These are phyloP conservation scores for Ranitomeya imitator DNA, from an alignment of 2,113 vertebrate genomes.

Conservation along the genomic window DNA sequence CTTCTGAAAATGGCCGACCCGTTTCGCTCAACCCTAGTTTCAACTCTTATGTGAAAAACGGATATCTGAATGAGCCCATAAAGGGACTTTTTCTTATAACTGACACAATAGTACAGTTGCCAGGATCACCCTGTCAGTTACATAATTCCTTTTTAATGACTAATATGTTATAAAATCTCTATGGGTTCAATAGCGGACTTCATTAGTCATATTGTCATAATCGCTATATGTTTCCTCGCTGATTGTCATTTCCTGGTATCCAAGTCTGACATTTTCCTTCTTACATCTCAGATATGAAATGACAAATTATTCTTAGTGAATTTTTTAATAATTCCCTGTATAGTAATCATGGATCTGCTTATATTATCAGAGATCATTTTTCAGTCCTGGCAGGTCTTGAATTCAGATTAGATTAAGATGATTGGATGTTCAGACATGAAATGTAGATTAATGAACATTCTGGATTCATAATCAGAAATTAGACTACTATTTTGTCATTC, in stretches of 20 bases:
- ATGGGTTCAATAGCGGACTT: background rate
- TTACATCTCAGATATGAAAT: background rate
- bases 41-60: too few species aligned
- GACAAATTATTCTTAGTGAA: background rate
- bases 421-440: slow-evolving; percentile 6
- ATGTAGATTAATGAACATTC: slow-evolving; percentile 4
- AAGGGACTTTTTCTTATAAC: too few species aligned
- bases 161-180: background rate
- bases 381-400: background rate
- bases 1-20: too few species aligned
- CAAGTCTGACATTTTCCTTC: background rate
- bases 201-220: background rate
- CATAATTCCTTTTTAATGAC: too few species aligned
- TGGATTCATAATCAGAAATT: background rate
- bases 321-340: background rate
- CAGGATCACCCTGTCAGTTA: too few species aligned
- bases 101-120: too few species aligned
- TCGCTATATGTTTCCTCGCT: background rate
- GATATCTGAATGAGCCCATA: too few species aligned
- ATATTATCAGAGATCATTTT: too few species aligned
- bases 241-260: background rate
- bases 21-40: too few species aligned
- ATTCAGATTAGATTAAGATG: background rate
- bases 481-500: background rate
- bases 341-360: background rate